Conservation (phyloP, 2,113 vertebrate species). For the Okapia johnstoni region DNA sequence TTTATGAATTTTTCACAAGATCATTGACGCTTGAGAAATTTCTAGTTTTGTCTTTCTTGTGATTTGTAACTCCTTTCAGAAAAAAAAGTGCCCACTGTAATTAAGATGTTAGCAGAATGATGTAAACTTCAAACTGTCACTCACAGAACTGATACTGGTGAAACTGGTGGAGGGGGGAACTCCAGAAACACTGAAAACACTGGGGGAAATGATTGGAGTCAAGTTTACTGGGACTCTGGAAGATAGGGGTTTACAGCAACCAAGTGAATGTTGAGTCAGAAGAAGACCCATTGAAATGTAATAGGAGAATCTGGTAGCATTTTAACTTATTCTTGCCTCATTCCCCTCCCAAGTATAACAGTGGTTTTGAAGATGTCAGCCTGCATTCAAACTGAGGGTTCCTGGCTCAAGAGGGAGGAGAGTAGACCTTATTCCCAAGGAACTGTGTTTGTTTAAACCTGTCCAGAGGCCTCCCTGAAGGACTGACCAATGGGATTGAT, state of each 20-base stretch:
- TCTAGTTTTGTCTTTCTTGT: slow-evolving; percentile 43
- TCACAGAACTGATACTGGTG: not conserved
- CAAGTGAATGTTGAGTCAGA: not conserved
- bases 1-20: slow-evolving; percentile 89
- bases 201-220: not conserved
- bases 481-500: not conserved
- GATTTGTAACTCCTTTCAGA: slow-evolving; percentile 1
- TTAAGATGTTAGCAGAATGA: not conserved
- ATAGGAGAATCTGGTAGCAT: not conserved
- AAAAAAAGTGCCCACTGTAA: not conserved
- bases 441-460: not conserved
- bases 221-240: not conserved
- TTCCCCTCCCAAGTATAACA: not conserved
- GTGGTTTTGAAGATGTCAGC: not conserved
- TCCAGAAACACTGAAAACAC: not conserved
- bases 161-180: not conserved
- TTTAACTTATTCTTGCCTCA: not conserved
- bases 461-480: not conserved
- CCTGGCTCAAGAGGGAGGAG: not conserved
- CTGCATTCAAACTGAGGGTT: not conserved
- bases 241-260: not conserved
- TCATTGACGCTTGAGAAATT: slow-evolving; percentile 68
- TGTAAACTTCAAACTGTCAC: slow-evolving; percentile 6
- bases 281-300: not conserved
- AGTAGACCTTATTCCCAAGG: not conserved